Percentiles rank a stretch among this genome's conserved stretches.
Evolutionary conservation across 2,797 vertebrate species (phyloP).

Genomic region (Anomalospiza imberbis): DNA sequence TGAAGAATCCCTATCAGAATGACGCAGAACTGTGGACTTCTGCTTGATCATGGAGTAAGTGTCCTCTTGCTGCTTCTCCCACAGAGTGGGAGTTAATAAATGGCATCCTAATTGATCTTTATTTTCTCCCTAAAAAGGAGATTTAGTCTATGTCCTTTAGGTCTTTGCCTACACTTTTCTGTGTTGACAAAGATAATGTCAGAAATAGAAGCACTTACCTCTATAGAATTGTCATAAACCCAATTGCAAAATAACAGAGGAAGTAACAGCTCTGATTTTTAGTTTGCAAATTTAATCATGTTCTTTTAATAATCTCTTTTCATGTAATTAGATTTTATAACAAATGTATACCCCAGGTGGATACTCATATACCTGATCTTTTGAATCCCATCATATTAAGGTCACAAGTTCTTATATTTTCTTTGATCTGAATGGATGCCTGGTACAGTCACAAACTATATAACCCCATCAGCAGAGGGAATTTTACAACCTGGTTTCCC

Average conservation of each 20-base stretch:
- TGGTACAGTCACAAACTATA: background rate
- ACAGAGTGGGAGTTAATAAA: background rate
- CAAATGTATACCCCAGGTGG: background rate
- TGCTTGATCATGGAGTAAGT: background rate
- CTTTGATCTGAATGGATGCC: background rate
- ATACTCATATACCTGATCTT: background rate
- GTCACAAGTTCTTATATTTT: background rate
- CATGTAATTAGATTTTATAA: background rate
- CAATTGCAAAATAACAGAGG: background rate
- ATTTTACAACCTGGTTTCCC: background rate
- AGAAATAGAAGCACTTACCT: background rate
- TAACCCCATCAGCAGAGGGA: background rate
- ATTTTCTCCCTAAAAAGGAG: background rate
- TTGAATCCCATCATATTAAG: background rate
- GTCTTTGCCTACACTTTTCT: background rate
- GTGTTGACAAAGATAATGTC: background rate
- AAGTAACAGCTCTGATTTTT: background rate
- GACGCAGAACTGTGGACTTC: background rate
- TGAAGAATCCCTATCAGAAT: background rate
- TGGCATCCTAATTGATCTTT: background rate
- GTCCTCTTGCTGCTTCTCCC: background rate
- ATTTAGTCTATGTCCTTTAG: background rate
- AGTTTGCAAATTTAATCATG: background rate
- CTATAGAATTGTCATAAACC: background rate
- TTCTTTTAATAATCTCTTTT: background rate